Conservation (phyloP, 92 coral and sea anemone genomes). For the Porites lobata region DNA sequence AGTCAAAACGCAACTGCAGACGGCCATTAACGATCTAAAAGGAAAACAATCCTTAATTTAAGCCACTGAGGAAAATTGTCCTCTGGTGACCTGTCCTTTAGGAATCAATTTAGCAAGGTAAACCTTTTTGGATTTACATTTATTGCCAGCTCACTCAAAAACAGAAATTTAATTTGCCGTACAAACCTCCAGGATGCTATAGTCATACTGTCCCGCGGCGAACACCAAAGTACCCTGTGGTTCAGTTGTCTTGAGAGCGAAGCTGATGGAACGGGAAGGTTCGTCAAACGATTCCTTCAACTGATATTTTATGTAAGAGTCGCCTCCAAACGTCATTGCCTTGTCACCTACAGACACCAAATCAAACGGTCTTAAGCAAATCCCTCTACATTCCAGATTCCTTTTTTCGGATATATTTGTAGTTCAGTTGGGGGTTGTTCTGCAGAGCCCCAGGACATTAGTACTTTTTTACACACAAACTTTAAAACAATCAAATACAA, state of each 20-base stretch:
- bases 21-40: constrained; percentile 91
- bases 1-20: constrained; percentile 95
- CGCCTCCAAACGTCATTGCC: constrained; percentile 82
- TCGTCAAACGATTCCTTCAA: constrained; percentile 85
- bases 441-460: too few species aligned
- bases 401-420: too few species aligned
- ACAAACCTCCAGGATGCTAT: constrained; percentile 94
- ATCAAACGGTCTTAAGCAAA: neutral
- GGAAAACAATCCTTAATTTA: neutral
- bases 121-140: neutral
- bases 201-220: constrained; percentile 94
- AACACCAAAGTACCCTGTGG: constrained; percentile 94
- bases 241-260: constrained; percentile 91
- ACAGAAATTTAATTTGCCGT: neutral
- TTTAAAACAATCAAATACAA: too few species aligned
- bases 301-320: constrained; percentile 84
- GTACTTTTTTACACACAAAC: too few species aligned
- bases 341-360: constrained; percentile 60
- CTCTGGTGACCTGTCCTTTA: neutral
- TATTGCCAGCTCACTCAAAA: neutral
- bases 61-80: neutral
- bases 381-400: too few species aligned
- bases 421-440: too few species aligned
- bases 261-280: constrained; percentile 92
- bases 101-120: too few species aligned